These are phyloP conservation scores for Oreochromis tanganicae DNA, from an alignment of 2,113 vertebrate species.

Conservation along the genomic window DNA sequence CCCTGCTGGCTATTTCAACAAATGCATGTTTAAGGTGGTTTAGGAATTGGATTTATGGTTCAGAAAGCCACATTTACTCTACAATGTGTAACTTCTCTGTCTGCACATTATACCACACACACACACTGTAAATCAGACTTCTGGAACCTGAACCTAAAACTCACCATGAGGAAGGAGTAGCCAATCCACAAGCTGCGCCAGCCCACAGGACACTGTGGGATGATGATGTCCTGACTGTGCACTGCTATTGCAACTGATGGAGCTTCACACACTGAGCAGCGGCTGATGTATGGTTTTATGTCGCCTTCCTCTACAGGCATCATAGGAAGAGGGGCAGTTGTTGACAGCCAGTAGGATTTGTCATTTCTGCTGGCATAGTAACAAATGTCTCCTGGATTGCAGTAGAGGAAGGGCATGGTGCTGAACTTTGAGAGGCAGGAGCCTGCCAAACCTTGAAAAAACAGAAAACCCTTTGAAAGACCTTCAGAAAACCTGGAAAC, in stretches of 20 bases:
- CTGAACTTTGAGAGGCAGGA: constrained; percentile 92
- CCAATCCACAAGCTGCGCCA: constrained; percentile 98
- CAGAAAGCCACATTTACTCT: not conserved
- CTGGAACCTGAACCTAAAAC: not conserved
- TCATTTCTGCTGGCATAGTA: constrained; percentile 95
- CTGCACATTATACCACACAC: not conserved
- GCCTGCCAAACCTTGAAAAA: constrained; percentile 83
- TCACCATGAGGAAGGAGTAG: constrained; percentile 98
- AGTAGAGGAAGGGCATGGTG: constrained; percentile 98
- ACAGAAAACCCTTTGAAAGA: not conserved
- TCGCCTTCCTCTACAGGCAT: constrained; percentile 90
- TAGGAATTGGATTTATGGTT: not conserved
- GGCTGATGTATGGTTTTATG: constrained; percentile 93
- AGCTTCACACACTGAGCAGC: constrained; percentile 94
- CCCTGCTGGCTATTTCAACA: not conserved
- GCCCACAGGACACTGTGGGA: constrained; percentile 88
- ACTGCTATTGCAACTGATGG: constrained; percentile 92
- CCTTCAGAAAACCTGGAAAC: too few species aligned
- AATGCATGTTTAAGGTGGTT: not conserved
- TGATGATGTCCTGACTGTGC: constrained; percentile 91
- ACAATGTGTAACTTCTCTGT: not conserved
- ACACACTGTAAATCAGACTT: not conserved
- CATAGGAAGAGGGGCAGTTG: constrained; percentile 94
- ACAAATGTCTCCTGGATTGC: constrained; percentile 92
- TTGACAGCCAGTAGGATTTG: constrained; percentile 98